Conservation (phyloP, 2,113 vertebrate species). For the Pachycephala philippinensis region DNA sequence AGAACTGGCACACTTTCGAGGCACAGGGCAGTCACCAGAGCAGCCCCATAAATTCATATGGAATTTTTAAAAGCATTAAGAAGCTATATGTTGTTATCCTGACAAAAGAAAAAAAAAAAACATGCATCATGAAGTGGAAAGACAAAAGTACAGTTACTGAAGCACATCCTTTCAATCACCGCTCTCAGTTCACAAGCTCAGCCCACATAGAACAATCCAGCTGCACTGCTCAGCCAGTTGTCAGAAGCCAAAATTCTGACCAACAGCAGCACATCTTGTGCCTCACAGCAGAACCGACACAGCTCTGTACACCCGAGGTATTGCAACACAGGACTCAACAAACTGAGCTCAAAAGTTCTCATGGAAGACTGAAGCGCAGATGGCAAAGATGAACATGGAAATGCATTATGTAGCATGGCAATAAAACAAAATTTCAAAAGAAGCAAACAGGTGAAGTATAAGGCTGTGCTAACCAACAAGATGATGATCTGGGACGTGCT, state of each 20-base stretch:
- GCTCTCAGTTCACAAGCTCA: conserved; percentile 34
- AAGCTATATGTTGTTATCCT: conserved; percentile 77
- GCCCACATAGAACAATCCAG: conserved; percentile 57
- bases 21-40: conserved; percentile 54
- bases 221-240: background rate
- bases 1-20: conserved; percentile 27
- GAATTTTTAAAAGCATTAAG: conserved; percentile 59
- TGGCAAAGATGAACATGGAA: background rate
- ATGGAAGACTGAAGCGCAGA: background rate
- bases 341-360: background rate
- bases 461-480: background rate
- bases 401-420: background rate
- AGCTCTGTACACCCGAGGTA: background rate
- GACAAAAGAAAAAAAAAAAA: conserved; percentile 73
- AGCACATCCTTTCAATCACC: conserved; percentile 62
- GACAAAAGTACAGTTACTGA: conserved; percentile 66
- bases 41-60: conserved; percentile 35
- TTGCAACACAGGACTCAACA: background rate
- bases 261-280: background rate
- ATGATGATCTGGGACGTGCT: background rate
- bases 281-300: background rate
- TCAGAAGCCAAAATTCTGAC: background rate
- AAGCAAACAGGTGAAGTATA: background rate
- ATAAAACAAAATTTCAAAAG: background rate
- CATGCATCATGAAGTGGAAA: conserved; percentile 78